phyloP scores from a whole-genome alignment of 2,888 invertebrate species.

The Nomada fucata region DNA sequence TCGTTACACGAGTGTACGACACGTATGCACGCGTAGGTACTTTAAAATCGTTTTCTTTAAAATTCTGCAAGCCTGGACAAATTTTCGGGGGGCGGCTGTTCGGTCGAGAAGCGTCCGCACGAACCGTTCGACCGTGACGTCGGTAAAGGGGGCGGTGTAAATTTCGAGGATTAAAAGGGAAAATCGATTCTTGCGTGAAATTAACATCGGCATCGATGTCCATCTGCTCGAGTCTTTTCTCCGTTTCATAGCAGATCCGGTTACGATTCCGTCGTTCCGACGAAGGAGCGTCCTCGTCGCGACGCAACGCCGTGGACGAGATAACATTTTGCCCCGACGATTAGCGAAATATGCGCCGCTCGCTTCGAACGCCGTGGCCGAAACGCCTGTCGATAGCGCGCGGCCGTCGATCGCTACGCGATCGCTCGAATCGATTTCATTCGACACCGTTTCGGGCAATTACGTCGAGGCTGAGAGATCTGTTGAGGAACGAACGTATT shows the following conservation, averaged over 20 bases:
- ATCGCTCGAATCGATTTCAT: background rate
- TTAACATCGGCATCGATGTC: no score
- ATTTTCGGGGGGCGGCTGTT: background rate
- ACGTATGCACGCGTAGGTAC: no score
- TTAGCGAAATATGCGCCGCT: constrained; percentile 42
- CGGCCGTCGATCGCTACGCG: background rate
- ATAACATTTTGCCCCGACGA: constrained; percentile 55
- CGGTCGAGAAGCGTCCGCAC: background rate
- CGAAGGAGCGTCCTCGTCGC: constrained; percentile 5
- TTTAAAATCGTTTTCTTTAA: no score
- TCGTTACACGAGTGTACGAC: no score
- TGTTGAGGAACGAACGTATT: no score
- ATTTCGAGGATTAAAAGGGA: no score
- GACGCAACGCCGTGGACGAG: constrained; percentile 44
- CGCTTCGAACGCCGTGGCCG: constrained; percentile 6
- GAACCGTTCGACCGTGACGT: constrained; percentile 9
- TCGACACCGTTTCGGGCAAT: no score
- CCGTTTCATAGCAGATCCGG: background rate
- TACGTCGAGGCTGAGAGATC: no score
- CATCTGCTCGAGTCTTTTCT: background rate
- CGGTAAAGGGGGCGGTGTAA: background rate
- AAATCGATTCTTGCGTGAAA: no score
- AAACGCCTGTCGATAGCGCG: no score
- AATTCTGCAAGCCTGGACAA: background rate
- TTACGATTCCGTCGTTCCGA: constrained; percentile 19